Evolutionary conservation across 2,888 invertebrate species (phyloP), one percentile per base, ranked within the genome.

Genomic region (Platycheirus rosarum): DNA sequence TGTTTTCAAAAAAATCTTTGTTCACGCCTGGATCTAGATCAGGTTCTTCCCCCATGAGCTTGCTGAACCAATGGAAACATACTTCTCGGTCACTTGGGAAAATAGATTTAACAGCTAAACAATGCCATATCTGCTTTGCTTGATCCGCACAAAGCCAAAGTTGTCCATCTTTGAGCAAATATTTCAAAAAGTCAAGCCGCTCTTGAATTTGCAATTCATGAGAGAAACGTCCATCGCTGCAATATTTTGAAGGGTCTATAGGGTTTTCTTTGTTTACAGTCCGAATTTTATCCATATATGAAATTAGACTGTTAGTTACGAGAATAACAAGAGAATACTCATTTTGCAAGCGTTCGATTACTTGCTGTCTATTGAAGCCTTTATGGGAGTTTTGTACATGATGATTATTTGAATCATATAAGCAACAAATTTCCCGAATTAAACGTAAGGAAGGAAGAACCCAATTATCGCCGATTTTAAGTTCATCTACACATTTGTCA

Each of bases 21-120:
- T 97, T 97, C 70, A 98, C 97, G 86, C 97, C 97, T 0, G 98
- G 98, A 91, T 98, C 98, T 66, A 98, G 91, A 90, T 98, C 98
- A 0, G 98, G 98, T 88, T 98, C 98, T 86, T 98, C 98, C 14
- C 97, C 97, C 97, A 97, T 97, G 37, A 97, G 91, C 91, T 98
- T 98, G 40, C 98, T 97, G 91, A 98, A 98, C 98, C 98, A 98
- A 87, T 97, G 96, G 91, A 98, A 99, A 91, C 98, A 98, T 32
- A 98, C 97, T 90, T 99, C 98, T 40, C 98, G 93, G 90, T 99
- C 98, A 1, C 95, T 94, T 11, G 95, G 93, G 89, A 97, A 98
- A 9, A 97, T 97, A 9, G 98, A 97, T 88, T 95, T 95, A 89
- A 98, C 98, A 1, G 98, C 98, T 76, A 99, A 92, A 90, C 97